Evolutionary conservation across 2,113 vertebrate genomes (phyloP), one percentile per base, ranked within the genome.

Genomic region (Dasyprocta punctata): DNA sequence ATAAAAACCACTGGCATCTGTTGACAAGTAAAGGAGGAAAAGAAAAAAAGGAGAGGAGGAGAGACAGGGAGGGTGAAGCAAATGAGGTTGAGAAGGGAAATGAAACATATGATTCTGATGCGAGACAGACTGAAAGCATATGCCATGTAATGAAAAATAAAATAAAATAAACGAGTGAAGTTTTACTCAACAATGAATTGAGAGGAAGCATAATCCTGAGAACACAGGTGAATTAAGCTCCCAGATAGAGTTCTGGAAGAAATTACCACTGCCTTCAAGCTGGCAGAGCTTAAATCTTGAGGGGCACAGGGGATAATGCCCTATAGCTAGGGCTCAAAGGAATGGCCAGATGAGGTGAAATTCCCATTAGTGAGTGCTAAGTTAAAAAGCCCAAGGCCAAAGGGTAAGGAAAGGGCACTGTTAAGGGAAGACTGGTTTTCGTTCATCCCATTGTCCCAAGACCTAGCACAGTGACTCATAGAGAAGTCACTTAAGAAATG

Each of bases 1-100:
- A 92, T 94, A 81, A 85, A 97, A 96, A 61, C 12, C 86, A 92
- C 58, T 89, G 89, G 86, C 78, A 97, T 96, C 93, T 97, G 96
- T 96, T 97, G 94, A 95, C 54, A 95, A 95, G 69, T 44, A 77
- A 90, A 63, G 80, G 49, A 73, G 56, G 60, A 38, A 85, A 13
- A 7, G 20, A 26, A 61, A 61, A 89, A 20, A 49, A 2, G 4
- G 4, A n/a, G 24, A 26, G 38, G 20, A 10, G 44, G 60, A 63
- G 44, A 69, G 1, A 24, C 49, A 85, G 13, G 30, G 63, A 90
- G 41, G 33, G 69, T 89, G 54, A 94, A 92, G 11, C 1, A 7
- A 28, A 52, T 49, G 41, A 30, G 12, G 7, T 60, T 90, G 75
- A 97, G 44, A 94, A 89, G 73, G 63, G 69, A 96, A 96, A 89